phyloP scores from a whole-genome alignment of 2,797 vertebrate genomes.

The Carapus acus region DNA sequence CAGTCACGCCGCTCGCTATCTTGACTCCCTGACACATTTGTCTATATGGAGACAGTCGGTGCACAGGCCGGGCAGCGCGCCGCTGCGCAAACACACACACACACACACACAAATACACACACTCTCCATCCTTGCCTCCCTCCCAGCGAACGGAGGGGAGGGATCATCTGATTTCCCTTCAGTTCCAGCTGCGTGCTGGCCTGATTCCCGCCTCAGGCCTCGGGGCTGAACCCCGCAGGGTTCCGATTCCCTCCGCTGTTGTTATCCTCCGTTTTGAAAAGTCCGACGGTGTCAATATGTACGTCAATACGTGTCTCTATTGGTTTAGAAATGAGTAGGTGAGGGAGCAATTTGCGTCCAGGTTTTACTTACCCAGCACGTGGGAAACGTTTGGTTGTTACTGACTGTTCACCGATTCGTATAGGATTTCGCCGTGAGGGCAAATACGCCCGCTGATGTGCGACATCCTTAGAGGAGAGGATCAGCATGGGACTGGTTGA shows the following conservation, averaged over 20 bases:
- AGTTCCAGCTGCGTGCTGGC: constrained; percentile 38
- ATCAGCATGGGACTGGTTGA: too few relatives aligned
- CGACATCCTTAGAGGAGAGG: too few relatives aligned
- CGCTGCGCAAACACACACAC: constrained; percentile 20
- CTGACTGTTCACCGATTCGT: too few relatives aligned
- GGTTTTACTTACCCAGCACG: too few relatives aligned
- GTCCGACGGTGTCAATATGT: constrained; percentile 10
- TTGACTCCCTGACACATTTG: constrained; percentile 19
- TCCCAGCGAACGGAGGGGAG: constrained; percentile 35
- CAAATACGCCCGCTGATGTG: too few relatives aligned
- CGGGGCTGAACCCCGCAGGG: constrained; percentile 32
- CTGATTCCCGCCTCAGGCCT: constrained; percentile 37
- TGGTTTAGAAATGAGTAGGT: too few relatives aligned
- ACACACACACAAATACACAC: constrained; percentile 31
- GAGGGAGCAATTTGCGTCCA: too few relatives aligned
- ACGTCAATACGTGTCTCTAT: too few relatives aligned
- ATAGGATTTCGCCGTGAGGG: too few relatives aligned
- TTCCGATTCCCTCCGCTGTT: constrained; percentile 26
- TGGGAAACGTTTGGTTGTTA: too few relatives aligned
- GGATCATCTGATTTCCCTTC: constrained; percentile 50
- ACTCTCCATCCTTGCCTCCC: constrained; percentile 16
- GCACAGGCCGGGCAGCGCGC: constrained; percentile 12
- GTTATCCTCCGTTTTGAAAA: constrained; percentile 22
- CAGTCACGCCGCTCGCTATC: constrained; percentile 41
- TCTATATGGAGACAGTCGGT: constrained; percentile 12